Evolutionary conservation across 2,888 invertebrate species (phyloP), one percentile per base, ranked within the genome.

Genomic region (Tetrapedia diversipes): DNA sequence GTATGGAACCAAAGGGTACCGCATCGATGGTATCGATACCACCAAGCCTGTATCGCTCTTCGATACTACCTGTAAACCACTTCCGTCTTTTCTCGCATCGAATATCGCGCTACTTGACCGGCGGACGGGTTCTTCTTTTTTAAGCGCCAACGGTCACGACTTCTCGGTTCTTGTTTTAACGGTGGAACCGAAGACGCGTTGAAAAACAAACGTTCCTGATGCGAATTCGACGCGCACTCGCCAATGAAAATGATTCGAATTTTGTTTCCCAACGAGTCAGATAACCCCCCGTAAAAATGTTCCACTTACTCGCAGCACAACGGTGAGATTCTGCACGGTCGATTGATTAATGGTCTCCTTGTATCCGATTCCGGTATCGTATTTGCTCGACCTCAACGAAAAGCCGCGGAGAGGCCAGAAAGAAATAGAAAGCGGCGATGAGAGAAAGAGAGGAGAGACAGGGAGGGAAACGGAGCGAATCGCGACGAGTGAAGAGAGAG

Each of bases 291-390:
- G 78, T 69, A 82, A 86, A 88, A 88, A 88, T 86, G 80, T 88
- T 88, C 88, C 88, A 83, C 66, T 76, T 39, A 39, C 51, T n/a
- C n/a, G n/a, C 49, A 11, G 49, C 59, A 32, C 43, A 22, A 65
- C 61, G 53, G 61, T 53, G 57, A 59, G 63, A 64, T 66, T 75
- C 78, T 71, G 56, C 66, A 64, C 65, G 63, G 49, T 57, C 80
- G 82, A 70, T 56, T 86, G 86, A 89, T 85, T 86, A 85, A 89
- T 86, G 82, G 83, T 84, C 87, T 87, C 84, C 87, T 85, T 87
- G 84, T 87, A 87, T 89, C 83, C 87, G 84, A 86, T 88, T 87
- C 83, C 88, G 86, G 83, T 88, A 88, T 86, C 86, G 69, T 81
- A 75, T 84, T 81, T 86, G 75, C 56, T 75, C 69, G 69, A 61